Evolutionary conservation across 2,888 invertebrate species (phyloP).

Genomic region (Callinectes sapidus): DNA sequence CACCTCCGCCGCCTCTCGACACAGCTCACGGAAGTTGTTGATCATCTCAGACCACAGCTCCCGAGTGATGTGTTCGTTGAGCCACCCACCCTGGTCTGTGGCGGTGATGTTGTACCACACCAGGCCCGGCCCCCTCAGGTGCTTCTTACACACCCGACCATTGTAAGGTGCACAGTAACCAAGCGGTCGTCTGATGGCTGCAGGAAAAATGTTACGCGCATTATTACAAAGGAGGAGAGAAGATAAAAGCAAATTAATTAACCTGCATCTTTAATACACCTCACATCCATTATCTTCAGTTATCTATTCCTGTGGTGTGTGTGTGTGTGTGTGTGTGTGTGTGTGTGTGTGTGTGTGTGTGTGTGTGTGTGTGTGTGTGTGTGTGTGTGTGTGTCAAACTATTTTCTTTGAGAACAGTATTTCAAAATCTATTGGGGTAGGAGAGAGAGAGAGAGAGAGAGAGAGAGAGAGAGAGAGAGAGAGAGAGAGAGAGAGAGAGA

Average conservation of each 20-base stretch:
- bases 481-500: slow-evolving; percentile 10
- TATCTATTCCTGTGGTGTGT: too few species aligned
- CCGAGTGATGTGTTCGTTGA: slow-evolving; percentile 89
- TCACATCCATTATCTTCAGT: neutral
- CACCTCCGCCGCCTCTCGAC: slow-evolving; percentile 90
- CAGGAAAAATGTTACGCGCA: neutral
- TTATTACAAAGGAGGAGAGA: too few species aligned
- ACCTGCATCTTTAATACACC: neutral
- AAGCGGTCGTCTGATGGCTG: slow-evolving; percentile 56
- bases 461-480: slow-evolving; percentile 11
- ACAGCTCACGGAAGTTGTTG: slow-evolving; percentile 86
- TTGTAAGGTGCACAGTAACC: slow-evolving; percentile 92
- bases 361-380: slow-evolving; percentile 26
- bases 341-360: neutral
- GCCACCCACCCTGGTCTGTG: slow-evolving; percentile 76
- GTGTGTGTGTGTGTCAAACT: neutral
- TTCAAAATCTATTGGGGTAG: neutral
- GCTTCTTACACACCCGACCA: slow-evolving; percentile 85
- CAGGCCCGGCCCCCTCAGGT: slow-evolving; percentile 81
- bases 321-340: neutral
- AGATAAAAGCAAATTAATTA: too few species aligned
- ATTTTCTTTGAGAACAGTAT: neutral
- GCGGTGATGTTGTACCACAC: slow-evolving; percentile 85
- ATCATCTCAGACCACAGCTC: slow-evolving; percentile 92
- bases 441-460: neutral